These are phyloP conservation scores for Penaeus monodon DNA, from an alignment of 2,888 invertebrate genomes.

Conservation along the genomic window DNA sequence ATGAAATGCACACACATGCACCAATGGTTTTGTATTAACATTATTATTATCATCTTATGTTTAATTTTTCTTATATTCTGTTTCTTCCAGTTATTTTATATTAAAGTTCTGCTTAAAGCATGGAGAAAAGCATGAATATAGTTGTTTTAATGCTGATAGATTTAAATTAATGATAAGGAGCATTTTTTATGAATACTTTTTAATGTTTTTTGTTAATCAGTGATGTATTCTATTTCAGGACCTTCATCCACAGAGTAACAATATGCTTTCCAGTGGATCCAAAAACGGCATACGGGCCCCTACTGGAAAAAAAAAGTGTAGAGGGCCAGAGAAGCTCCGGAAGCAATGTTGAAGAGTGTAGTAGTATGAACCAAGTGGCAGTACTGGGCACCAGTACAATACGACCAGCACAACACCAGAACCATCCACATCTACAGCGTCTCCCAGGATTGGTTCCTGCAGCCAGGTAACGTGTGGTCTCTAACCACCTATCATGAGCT, in stretches of 20 bases:
- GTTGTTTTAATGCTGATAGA: too few relatives aligned
- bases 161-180: too few relatives aligned
- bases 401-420: constrained; percentile 43
- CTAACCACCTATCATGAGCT: constrained; percentile 57
- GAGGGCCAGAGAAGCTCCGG: constrained; percentile 72
- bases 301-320: constrained; percentile 92
- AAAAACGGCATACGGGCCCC: constrained; percentile 98
- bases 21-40: not conserved
- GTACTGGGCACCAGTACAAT: constrained; percentile 37
- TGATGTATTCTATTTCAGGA: constrained; percentile 35
- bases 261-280: constrained; percentile 72
- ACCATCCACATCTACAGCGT: constrained; percentile 30
- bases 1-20: not conserved
- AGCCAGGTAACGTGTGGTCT: constrained; percentile 42
- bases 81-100: too few relatives aligned
- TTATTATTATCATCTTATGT: too few relatives aligned
- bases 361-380: constrained; percentile 40
- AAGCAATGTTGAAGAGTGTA: constrained; percentile 39
- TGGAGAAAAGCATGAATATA: too few relatives aligned
- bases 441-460: constrained; percentile 44
- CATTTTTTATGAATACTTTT: not conserved
- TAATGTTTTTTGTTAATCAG: not conserved
- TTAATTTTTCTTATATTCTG: too few relatives aligned
- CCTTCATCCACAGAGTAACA: constrained; percentile 55
- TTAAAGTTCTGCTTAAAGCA: too few relatives aligned